Percentiles rank a stretch among this genome's conserved stretches.
Evolutionary conservation across 2,797 vertebrate genomes (phyloP).

Genomic region (Brotula barbata): DNA sequence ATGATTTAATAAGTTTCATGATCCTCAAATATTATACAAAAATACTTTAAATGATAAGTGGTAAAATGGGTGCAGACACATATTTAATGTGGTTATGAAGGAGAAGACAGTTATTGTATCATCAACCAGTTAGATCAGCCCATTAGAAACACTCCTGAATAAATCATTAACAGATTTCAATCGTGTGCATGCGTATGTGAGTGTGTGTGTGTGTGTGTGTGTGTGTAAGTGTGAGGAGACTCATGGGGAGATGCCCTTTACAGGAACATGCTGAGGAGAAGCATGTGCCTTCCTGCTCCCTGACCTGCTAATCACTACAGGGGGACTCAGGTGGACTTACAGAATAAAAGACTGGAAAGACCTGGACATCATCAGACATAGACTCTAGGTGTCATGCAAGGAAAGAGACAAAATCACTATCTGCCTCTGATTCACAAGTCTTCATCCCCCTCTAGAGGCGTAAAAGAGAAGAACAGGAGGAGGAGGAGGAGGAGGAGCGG

Average conservation of each 20-base stretch:
- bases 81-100: too few relatives aligned
- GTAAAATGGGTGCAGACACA: too few relatives aligned
- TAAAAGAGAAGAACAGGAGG: neutral
- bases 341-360: conserved; percentile 10
- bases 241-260: conserved; percentile 42
- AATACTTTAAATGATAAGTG: too few relatives aligned
- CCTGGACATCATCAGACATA: neutral
- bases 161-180: too few relatives aligned
- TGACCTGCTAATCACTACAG: conserved; percentile 36
- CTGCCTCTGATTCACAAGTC: conserved; percentile 38
- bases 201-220: conserved; percentile 2
- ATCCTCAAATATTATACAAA: too few relatives aligned
- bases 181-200: too few relatives aligned
- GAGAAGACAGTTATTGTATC: too few relatives aligned
- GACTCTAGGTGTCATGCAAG: conserved; percentile 41
- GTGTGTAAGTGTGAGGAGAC: neutral
- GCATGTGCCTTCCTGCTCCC: conserved; percentile 26
- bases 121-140: too few relatives aligned
- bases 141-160: too few relatives aligned
- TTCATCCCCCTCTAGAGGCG: conserved; percentile 65
- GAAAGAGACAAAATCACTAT: conserved; percentile 13
- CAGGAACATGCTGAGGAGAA: conserved; percentile 26
- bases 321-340: conserved; percentile 34
- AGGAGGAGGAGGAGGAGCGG: too few relatives aligned
- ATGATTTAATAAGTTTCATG: too few relatives aligned